Conservation (phyloP, 2,888 invertebrate species). For the Steinernema scapterisci region DNA sequence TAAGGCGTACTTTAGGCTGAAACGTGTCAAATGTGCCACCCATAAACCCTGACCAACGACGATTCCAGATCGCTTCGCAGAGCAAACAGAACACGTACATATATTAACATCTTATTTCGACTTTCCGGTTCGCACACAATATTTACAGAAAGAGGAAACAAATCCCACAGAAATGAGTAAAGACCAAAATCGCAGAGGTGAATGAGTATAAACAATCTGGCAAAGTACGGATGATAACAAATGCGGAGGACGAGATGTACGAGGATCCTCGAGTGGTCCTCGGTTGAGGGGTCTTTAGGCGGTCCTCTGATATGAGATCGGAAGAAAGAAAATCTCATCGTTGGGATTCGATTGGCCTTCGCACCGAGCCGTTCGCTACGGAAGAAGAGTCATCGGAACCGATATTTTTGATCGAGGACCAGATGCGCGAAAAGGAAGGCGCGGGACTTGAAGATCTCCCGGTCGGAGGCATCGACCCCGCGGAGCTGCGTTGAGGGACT, state of each 20-base stretch:
- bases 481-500: neutral
- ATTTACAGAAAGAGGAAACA: too few species aligned
- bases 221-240: neutral
- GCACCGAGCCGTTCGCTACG: constrained; percentile 13
- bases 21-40: too few species aligned
- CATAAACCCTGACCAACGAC: too few species aligned
- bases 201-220: neutral
- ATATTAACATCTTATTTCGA: too few species aligned
- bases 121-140: too few species aligned
- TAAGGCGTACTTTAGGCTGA: neutral
- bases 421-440: constrained; percentile 33
- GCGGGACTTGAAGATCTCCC: constrained; percentile 31
- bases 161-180: too few species aligned
- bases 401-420: constrained; percentile 46
- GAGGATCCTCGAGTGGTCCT: neutral
- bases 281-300: neutral
- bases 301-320: neutral
- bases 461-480: constrained; percentile 35
- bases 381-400: constrained; percentile 35
- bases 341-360: constrained; percentile 13
- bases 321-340: neutral
- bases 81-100: too few species aligned
- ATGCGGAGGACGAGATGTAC: neutral
- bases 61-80: too few species aligned
- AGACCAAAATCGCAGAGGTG: too few species aligned